Conservation (phyloP, 2,888 invertebrate genomes). For the Nemoura dubitans region DNA sequence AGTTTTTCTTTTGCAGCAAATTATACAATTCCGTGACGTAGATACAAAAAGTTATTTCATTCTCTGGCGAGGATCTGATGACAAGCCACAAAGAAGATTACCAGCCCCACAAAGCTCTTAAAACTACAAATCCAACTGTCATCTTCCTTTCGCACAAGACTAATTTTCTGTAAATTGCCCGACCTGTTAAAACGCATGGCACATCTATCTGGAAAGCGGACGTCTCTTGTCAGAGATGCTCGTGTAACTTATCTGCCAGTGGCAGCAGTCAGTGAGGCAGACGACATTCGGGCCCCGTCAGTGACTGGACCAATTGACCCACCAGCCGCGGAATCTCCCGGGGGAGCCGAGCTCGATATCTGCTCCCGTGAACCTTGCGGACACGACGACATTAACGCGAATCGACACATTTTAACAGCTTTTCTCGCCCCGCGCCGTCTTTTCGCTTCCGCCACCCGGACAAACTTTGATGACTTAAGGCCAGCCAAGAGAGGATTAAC, state of each 20-base stretch:
- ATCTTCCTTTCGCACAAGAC: neutral
- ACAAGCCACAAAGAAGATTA: neutral
- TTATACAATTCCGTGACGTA: neutral
- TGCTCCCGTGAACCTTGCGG: neutral
- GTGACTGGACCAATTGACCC: neutral
- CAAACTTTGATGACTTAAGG: neutral
- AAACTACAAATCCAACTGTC: neutral
- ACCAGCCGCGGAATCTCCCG: neutral
- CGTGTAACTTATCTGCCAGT: neutral
- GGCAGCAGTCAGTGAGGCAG: neutral
- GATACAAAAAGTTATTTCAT: conserved; percentile 12
- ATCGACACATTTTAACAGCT: neutral
- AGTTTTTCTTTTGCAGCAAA: neutral
- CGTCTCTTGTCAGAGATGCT: neutral
- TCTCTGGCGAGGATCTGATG: too few relatives aligned
- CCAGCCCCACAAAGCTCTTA: neutral
- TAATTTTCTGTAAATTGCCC: neutral
- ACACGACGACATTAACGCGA: neutral
- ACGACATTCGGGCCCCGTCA: neutral
- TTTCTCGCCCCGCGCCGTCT: neutral
- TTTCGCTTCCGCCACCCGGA: neutral
- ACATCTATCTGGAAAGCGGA: neutral
- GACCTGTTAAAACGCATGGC: neutral
- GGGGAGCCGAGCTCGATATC: neutral
- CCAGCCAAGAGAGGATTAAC: neutral